Conservation (phyloP, 2,797 vertebrate genomes). For the Sebastes baramenuke region DNA sequence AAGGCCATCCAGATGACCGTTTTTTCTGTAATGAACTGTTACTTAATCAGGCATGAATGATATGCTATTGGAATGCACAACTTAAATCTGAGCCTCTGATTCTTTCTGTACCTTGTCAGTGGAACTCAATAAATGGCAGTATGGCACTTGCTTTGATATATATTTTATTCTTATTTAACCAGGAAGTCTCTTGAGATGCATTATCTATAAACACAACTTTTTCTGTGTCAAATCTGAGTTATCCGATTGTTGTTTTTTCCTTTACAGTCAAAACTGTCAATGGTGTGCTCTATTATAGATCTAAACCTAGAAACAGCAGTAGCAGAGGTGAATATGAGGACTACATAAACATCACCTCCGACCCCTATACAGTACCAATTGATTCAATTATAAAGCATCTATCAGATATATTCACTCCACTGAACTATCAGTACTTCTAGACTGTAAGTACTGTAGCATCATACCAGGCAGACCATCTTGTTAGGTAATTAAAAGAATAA, state of each 20-base stretch:
- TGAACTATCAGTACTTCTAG: neutral
- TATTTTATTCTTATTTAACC: neutral
- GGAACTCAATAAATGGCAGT: constrained; percentile 61
- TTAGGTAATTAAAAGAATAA: neutral
- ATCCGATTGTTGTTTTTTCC: neutral
- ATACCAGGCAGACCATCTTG: neutral
- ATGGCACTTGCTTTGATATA: neutral
- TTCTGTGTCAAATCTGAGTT: neutral
- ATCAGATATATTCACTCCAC: neutral
- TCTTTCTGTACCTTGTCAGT: constrained; percentile 44
- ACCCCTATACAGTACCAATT: neutral
- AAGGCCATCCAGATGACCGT: neutral
- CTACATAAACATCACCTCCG: neutral
- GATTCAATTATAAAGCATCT: neutral
- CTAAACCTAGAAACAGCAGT: neutral
- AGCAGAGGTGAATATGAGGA: neutral
- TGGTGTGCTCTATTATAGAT: neutral
- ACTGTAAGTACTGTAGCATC: neutral
- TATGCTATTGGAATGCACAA: constrained; percentile 53
- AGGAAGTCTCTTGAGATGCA: neutral
- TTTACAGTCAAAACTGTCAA: neutral
- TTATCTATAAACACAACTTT: neutral
- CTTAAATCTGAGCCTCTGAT: constrained; percentile 30
- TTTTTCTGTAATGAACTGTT: constrained; percentile 42
- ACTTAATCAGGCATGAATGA: constrained; percentile 55